These are phyloP conservation scores for Melopsittacus undulatus DNA, from an alignment of 2,797 vertebrate genomes.

Conservation along the genomic window DNA sequence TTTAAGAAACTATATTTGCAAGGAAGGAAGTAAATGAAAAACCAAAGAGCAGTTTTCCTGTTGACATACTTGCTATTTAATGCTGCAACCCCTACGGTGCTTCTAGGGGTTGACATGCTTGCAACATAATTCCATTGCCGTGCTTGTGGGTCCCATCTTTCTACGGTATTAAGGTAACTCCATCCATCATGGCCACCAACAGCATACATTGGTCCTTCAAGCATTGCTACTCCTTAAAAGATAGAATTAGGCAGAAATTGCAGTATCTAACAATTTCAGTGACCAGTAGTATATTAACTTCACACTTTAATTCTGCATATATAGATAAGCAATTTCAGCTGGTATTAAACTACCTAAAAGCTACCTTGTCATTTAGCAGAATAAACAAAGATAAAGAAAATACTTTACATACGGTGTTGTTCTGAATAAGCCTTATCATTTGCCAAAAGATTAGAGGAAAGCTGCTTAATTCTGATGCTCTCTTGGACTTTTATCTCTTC, in stretches of 20 bases:
- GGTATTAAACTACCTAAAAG: background rate
- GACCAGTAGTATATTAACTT: background rate
- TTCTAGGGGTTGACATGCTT: constrained; percentile 96
- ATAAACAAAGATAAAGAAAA: background rate
- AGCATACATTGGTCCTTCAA: constrained; percentile 98
- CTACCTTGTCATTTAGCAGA: background rate
- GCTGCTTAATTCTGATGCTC: background rate
- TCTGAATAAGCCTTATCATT: background rate
- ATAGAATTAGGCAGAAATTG: background rate
- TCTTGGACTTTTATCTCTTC: background rate
- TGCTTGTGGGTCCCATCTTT: constrained; percentile 96
- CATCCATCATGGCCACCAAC: constrained; percentile 97
- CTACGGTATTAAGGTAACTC: constrained; percentile 98
- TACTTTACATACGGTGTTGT: background rate
- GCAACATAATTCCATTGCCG: constrained; percentile 98
- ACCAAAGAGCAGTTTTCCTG: background rate
- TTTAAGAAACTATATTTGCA: background rate
- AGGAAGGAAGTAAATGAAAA: background rate
- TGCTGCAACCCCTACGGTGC: constrained; percentile 93
- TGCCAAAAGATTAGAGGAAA: constrained; percentile 38
- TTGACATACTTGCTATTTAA: constrained; percentile 93
- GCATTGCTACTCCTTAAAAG: constrained; percentile 87
- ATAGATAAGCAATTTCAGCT: background rate
- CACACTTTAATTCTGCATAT: background rate
- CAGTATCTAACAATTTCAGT: background rate